A percentile compares a stretch with the other conserved stretches of the same genome.
These are phyloP conservation scores for Esox masquinongy DNA, from an alignment of 2,797 vertebrate species.

Conservation along the genomic window DNA sequence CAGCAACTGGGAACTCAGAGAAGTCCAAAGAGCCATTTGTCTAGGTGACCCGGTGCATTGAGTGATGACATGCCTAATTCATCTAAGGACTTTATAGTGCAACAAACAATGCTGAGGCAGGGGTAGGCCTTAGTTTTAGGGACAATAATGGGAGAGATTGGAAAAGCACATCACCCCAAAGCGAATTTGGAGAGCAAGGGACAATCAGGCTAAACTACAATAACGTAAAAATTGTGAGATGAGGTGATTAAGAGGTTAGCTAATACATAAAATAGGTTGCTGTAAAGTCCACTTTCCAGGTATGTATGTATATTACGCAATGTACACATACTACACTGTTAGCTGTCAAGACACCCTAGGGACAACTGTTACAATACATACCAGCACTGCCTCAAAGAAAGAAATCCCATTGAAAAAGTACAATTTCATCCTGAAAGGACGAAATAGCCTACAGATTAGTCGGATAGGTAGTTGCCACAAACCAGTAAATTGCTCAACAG, in stretches of 20 bases:
- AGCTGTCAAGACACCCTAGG: too few relatives aligned
- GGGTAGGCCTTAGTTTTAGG: not conserved
- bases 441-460: too few relatives aligned
- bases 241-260: not conserved
- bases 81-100: not conserved
- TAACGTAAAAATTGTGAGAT: not conserved
- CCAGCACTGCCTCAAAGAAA: too few relatives aligned
- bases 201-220: not conserved
- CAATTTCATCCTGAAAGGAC: too few relatives aligned
- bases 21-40: not conserved
- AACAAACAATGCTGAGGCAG: not conserved
- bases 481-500: slow-evolving; percentile 4
- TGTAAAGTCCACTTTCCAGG: not conserved
- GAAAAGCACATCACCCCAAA: not conserved
- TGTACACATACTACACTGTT: too few relatives aligned
- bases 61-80: not conserved
- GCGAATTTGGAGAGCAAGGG: not conserved
- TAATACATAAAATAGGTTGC: not conserved
- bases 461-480: not conserved
- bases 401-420: too few relatives aligned
- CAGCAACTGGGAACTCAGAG: not conserved
- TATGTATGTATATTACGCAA: too few relatives aligned
- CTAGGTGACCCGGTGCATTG: not conserved
- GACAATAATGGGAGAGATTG: not conserved
- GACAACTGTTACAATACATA: too few relatives aligned